Base-by-base conservation (phyloP, 1,140 invertebrate species). In the Lithobius niger region DNA sequence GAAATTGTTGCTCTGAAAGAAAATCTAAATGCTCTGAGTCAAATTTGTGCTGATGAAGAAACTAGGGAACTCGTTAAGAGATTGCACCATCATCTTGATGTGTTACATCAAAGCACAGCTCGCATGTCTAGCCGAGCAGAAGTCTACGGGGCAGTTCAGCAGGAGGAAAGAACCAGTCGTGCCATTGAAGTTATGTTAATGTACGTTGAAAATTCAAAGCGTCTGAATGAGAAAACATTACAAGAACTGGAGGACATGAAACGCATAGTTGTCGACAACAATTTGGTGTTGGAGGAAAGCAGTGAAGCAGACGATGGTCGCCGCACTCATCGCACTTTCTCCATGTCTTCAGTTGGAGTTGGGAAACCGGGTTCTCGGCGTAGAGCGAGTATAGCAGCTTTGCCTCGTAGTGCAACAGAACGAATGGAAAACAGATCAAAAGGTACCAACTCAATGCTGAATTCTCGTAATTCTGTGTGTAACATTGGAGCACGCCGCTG, bases 121-220 rank as follows among this genome's bases (percentile, higher is more conserved):
- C 60, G 70, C 36, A 68, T 76, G 27, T 73, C 72, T 3, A 69
- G 68, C 56, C 60, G 71, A 44, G 70, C 73, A 15, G 74, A 76
- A 64, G 69, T 74, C 22, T 67, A 66, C 59, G 75, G 75, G 21
- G 74, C 74, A 15, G 74, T 76, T 2, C 74, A 76, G 59, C 69
- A 70, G 68, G 76, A 78, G 59, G 68, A 67, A 54, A 60, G 74
- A 43, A 66, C 77, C 57, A 73, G 69, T 26, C 65, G 67, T 48
- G 76, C 75, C 3, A 70, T 77, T 43, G 75, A 77, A 50, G 67
- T 76, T 6, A 74, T 78, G 67, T 58, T 76, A 13, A 60, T 64
- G 21, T 71, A 77, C 62, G 73, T 76, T n/a, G 76, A 77, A 55
- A 75, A 74, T 57, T 61, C 77, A 27, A 69, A 72, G 47, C 59